Evolutionary conservation across 2,113 vertebrate species (phyloP).

Genomic region (Halichoerus grypus): DNA sequence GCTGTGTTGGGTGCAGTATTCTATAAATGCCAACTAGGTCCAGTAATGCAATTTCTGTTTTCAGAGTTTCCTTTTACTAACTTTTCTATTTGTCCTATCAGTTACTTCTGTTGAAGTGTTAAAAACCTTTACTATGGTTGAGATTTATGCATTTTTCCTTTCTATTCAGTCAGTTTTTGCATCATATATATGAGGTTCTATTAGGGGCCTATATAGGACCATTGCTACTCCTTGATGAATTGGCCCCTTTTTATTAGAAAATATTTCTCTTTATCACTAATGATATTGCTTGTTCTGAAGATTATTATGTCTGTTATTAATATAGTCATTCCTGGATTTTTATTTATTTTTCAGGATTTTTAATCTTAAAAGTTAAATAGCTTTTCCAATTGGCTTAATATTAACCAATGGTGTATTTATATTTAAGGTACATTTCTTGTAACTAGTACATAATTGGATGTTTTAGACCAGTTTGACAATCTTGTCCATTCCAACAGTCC

Average conservation of each 20-base stretch:
- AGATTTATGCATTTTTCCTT: background rate
- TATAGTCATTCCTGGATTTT: background rate
- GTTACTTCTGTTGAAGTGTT: background rate
- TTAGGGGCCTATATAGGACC: background rate
- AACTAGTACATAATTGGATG: background rate
- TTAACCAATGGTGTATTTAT: background rate
- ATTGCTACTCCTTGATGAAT: background rate
- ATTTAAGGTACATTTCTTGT: background rate
- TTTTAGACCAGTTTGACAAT: background rate
- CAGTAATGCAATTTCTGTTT: background rate
- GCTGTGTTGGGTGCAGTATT: background rate
- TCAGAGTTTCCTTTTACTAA: background rate
- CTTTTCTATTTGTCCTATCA: background rate
- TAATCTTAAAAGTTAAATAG: background rate
- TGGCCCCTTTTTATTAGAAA: background rate
- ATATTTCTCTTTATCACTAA: background rate
- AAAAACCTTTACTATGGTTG: background rate
- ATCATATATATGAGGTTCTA: background rate
- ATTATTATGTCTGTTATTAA: background rate
- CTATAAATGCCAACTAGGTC: background rate
- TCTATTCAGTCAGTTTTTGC: background rate
- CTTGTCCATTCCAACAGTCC: background rate
- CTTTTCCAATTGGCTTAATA: background rate
- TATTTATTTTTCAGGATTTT: background rate
- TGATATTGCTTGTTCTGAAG: background rate